Evolutionary conservation across 2,797 vertebrate genomes (phyloP).

Genomic region (Tympanoctomys barrerae): DNA sequence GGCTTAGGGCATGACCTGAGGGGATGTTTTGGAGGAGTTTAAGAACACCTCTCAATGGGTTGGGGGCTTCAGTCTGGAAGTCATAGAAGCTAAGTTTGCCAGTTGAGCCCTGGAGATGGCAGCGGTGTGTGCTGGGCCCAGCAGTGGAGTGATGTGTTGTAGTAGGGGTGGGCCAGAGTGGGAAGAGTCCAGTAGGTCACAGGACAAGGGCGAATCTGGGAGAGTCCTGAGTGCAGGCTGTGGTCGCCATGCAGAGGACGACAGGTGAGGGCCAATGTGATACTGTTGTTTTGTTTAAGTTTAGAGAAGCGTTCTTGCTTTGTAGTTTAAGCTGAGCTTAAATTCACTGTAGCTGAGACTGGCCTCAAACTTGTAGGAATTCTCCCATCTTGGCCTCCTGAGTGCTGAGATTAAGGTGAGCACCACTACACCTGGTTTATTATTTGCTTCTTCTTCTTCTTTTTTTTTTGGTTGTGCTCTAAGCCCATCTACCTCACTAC

Average conservation of each 20-base stretch:
- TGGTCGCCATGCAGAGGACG: not conserved
- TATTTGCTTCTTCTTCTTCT: not conserved
- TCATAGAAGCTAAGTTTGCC: not conserved
- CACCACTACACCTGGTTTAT: not conserved
- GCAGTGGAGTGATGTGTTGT: not conserved
- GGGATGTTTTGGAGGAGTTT: not conserved
- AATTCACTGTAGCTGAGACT: not conserved
- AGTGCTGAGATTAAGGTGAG: not conserved
- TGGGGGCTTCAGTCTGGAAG: not conserved
- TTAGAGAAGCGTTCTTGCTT: not conserved
- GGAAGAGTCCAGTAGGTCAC: not conserved
- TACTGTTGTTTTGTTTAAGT: not conserved
- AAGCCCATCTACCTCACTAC: not conserved
- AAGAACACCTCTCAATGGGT: not conserved
- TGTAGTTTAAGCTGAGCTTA: not conserved
- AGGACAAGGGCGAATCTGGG: not conserved
- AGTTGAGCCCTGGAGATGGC: not conserved
- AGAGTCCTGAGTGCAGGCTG: rapidly evolving
- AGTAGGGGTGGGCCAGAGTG: not conserved
- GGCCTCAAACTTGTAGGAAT: not conserved
- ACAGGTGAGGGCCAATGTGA: not conserved
- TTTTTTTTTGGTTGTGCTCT: not conserved
- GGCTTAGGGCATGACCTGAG: not conserved
- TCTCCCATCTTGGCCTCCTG: not conserved
- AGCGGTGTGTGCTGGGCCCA: not conserved